phyloP scores from a whole-genome alignment of 2,888 invertebrate species.

The Lagria hirta region DNA sequence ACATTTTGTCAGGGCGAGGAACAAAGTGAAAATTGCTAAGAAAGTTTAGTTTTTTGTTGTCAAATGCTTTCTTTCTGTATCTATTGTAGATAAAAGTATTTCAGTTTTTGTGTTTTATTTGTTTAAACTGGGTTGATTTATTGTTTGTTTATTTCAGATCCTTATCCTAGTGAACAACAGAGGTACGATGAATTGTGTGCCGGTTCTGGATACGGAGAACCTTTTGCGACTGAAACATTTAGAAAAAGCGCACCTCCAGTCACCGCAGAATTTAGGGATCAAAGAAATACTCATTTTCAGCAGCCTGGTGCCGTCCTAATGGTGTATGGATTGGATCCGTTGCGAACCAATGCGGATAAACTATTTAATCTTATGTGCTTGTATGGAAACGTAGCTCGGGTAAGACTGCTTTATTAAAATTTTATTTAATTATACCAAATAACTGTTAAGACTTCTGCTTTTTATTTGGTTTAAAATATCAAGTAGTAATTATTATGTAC shows the following conservation, averaged over 20 bases:
- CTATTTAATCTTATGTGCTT: slow-evolving; percentile 98
- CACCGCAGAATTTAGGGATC: slow-evolving; percentile 49
- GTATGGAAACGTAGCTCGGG: slow-evolving; percentile 97
- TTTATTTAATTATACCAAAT: too few species aligned
- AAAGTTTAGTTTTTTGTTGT: too few species aligned
- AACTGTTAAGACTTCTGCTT: too few species aligned
- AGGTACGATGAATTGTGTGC: slow-evolving; percentile 55
- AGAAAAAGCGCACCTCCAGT: slow-evolving; percentile 51
- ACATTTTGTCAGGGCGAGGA: too few species aligned
- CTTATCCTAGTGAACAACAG: slow-evolving; percentile 47
- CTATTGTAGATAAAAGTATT: too few species aligned
- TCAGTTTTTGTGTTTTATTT: too few species aligned
- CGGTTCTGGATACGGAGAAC: slow-evolving; percentile 50
- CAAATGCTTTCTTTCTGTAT: too few species aligned
- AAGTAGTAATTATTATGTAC: too few species aligned
- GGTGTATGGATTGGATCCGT: slow-evolving; percentile 95
- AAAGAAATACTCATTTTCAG: slow-evolving; percentile 52
- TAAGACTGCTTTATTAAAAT: too few species aligned
- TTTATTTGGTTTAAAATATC: too few species aligned
- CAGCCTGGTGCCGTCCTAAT: slow-evolving; percentile 91
- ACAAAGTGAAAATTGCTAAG: too few species aligned
- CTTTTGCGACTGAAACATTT: slow-evolving; percentile 49
- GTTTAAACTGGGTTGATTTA: neutral
- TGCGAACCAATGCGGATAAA: slow-evolving; percentile 92
- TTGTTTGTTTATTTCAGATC: slow-evolving; percentile 46